phyloP scores from a whole-genome alignment of 2,888 invertebrate species.

The Ochlodes sylvanus region DNA sequence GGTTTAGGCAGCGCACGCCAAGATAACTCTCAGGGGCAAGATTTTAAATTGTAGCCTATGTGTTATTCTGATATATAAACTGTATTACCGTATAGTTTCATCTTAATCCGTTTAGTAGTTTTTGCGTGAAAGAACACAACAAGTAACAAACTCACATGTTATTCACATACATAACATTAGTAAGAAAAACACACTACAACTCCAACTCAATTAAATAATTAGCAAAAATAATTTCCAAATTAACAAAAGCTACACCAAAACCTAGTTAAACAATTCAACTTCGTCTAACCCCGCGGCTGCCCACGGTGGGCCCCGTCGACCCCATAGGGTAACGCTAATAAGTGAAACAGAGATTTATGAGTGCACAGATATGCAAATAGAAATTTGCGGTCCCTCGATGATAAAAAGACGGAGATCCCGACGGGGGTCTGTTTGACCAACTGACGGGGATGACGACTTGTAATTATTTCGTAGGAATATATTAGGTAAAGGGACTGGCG shows the following conservation, averaged over 20 bases:
- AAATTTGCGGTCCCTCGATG: conserved; percentile 82
- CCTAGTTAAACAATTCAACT: conserved; percentile 15
- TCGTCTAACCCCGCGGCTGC: conserved; percentile 53
- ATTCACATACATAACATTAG: no score
- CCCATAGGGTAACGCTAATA: conserved; percentile 69
- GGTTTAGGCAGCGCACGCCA: no score
- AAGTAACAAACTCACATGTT: no score
- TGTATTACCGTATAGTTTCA: no score
- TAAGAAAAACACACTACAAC: no score
- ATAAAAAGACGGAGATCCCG: conserved; percentile 78
- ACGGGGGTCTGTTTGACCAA: conserved; percentile 76
- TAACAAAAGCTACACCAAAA: conserved; percentile 8
- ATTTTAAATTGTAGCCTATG: no score
- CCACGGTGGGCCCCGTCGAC: conserved; percentile 56
- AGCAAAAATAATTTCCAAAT: conserved; percentile 2
- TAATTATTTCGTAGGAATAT: conserved; percentile 69
- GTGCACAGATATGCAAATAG: conserved; percentile 84
- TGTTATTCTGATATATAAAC: no score
- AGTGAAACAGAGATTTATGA: conserved; percentile 85
- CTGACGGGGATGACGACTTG: conserved; percentile 71
- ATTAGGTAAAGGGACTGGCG: conserved; percentile 1
- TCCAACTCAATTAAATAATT: not conserved
- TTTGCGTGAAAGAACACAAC: no score
- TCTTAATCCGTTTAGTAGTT: no score
- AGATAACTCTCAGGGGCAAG: no score